A percentile compares a stretch with the other conserved stretches of the same genome.
Evolutionary conservation across 2,888 invertebrate genomes (phyloP).

Genomic region (Patella ulyssiponensis): DNA sequence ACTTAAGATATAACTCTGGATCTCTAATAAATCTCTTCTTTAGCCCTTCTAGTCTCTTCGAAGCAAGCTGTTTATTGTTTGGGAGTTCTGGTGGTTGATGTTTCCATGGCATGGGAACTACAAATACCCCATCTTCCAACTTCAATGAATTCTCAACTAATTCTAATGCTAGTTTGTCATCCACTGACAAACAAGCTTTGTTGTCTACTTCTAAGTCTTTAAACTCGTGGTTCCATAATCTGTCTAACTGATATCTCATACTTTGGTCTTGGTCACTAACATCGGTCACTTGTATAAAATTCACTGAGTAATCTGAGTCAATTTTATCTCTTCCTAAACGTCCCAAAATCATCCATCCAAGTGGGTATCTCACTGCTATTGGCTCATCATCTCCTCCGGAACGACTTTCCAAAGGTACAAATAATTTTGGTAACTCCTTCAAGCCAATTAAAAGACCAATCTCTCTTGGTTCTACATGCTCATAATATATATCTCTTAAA

Average conservation of each 20-base stretch:
- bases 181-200: not conserved
- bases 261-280: not conserved
- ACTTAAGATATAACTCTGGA: too few species aligned
- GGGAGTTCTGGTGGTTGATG: not conserved
- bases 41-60: too few species aligned
- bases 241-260: not conserved
- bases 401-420: conserved; percentile 2
- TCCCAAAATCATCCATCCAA: conserved; percentile 3
- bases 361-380: not conserved
- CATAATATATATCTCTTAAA: not conserved
- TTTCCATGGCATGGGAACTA: not conserved
- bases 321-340: not conserved
- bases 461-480: not conserved
- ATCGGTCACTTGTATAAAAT: not conserved
- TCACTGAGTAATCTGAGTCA: not conserved
- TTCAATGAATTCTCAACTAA: not conserved
- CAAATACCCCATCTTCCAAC: not conserved
- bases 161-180: not conserved
- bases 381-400: not conserved
- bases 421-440: not conserved
- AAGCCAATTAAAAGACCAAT: not conserved
- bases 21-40: too few species aligned
- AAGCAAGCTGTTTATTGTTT: not conserved
- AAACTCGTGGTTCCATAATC: not conserved
- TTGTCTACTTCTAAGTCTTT: not conserved